Evolutionary conservation across 2,113 vertebrate species (phyloP).

Genomic region (Tonatia bakeri): DNA sequence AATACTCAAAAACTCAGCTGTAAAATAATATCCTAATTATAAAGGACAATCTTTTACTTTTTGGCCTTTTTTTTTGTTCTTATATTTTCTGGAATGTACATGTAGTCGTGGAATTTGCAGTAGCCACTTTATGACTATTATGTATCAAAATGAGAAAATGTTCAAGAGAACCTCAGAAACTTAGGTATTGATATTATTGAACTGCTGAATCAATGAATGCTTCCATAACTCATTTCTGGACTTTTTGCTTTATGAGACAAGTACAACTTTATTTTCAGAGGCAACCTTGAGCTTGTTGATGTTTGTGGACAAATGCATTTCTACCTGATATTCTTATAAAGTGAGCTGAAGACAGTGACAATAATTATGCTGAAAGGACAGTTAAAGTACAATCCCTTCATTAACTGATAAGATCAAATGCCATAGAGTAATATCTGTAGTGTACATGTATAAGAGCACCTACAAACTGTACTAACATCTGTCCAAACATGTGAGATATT

Average conservation of each 20-base stretch:
- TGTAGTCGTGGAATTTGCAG: background rate
- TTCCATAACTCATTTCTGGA: background rate
- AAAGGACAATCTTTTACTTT: background rate
- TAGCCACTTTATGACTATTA: background rate
- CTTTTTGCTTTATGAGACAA: background rate
- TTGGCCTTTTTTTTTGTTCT: background rate
- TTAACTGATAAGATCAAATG: background rate
- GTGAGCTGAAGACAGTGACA: background rate
- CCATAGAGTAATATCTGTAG: background rate
- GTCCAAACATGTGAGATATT: background rate
- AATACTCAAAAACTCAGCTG: background rate
- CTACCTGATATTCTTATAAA: background rate
- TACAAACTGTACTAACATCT: background rate
- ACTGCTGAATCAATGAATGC: background rate
- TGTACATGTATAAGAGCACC: background rate
- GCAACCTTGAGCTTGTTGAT: background rate
- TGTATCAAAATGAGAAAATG: background rate
- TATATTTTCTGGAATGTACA: background rate
- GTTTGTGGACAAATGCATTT: background rate
- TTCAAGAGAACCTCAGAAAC: background rate
- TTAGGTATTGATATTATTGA: background rate
- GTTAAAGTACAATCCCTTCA: background rate
- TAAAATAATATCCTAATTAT: background rate
- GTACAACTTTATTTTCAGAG: background rate
- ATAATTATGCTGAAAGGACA: background rate